Conservation (phyloP, 2,113 vertebrate genomes). For the Steatornis caripensis region DNA sequence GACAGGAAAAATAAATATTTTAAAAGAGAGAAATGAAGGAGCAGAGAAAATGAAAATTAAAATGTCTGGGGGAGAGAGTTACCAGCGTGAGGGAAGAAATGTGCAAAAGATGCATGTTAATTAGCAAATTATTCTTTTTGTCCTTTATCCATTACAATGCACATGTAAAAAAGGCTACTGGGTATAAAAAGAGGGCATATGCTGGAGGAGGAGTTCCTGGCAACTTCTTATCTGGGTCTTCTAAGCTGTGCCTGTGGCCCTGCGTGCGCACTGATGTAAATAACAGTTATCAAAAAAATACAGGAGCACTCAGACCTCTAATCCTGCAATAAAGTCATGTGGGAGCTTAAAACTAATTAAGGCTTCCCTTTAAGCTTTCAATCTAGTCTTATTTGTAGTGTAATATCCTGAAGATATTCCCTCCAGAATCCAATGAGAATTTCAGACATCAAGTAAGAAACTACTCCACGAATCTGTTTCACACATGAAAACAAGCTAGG, state of each 20-base stretch:
- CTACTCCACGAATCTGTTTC: not conserved
- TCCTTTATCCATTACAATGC: no score
- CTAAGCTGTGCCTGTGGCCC: not conserved
- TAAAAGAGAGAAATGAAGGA: not conserved
- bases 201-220: not conserved
- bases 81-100: not conserved
- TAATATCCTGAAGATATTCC: not conserved
- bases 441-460: not conserved
- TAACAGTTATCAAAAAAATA: constrained; percentile 17
- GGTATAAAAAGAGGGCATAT: not conserved
- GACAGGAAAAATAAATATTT: not conserved
- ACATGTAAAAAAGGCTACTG: no score
- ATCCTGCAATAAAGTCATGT: not conserved
- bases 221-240: constrained; percentile 1
- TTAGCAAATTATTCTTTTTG: no score
- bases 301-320: not conserved
- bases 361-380: constrained; percentile 11
- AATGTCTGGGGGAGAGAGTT: not conserved
- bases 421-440: not conserved
- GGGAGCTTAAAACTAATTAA: constrained; percentile 42
- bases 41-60: not conserved
- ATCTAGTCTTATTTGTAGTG: not conserved
- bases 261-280: not conserved
- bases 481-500: not conserved
- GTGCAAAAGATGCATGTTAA: not conserved